A percentile compares a stretch with the other conserved stretches of the same genome.
Conservation (phyloP, 2,113 vertebrate genomes). For the Mohoua ochrocephala region DNA sequence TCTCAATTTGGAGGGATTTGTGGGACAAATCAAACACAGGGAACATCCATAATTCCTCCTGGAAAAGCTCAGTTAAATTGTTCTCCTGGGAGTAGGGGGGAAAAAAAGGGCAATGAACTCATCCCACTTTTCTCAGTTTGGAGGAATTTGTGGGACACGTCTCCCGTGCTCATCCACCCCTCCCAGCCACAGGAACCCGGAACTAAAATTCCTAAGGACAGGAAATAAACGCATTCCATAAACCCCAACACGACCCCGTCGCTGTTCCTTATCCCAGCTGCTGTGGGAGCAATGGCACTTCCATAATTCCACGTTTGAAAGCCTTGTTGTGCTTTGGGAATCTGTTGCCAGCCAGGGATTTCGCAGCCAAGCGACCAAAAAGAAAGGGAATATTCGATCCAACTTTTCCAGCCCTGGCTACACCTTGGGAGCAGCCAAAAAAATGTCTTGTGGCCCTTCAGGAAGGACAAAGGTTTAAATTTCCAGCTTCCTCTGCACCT, state of each 20-base stretch:
- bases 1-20: background rate
- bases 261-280: background rate
- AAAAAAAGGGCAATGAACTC: background rate
- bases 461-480: background rate
- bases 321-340: background rate
- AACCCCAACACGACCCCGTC: fast-evolving
- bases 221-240: background rate
- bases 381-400: background rate
- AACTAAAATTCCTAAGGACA: background rate
- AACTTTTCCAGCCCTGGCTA: background rate
- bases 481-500: too few relatives aligned
- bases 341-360: background rate
- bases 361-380: background rate
- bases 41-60: background rate
- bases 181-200: background rate
- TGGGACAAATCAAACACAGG: background rate
- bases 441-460: background rate
- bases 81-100: background rate
- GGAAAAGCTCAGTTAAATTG: background rate
- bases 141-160: background rate
- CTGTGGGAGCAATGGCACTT: background rate
- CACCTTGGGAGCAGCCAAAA: background rate
- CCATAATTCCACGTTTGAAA: background rate
- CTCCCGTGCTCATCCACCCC: fast-evolving
- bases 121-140: fast-evolving